phyloP scores from a whole-genome alignment of 2,113 vertebrate species.

The Myotis yumanensis region DNA sequence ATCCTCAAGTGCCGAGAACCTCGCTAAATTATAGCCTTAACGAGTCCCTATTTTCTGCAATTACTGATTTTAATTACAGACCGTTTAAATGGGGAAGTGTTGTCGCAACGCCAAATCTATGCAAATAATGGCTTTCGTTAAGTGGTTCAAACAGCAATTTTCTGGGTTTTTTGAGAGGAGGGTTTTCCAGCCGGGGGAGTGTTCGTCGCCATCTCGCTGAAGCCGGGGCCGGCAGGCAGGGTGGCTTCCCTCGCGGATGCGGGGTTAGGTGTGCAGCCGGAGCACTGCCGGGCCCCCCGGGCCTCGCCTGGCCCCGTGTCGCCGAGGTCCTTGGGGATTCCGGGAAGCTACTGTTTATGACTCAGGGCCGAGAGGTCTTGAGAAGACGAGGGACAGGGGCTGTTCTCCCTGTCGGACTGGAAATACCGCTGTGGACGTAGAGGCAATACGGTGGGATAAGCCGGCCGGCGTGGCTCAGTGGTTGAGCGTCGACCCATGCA shows the following conservation, averaged over 20 bases:
- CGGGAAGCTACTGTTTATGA: not conserved
- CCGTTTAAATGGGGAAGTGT: constrained; percentile 76
- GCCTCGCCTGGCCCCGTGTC: accelerated
- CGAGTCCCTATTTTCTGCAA: constrained; percentile 77
- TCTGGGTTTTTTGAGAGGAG: constrained; percentile 71
- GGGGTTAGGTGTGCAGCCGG: not conserved
- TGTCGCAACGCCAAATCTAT: constrained; percentile 73
- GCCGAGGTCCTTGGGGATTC: not conserved
- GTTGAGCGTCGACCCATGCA: too few species aligned
- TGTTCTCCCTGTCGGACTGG: not conserved
- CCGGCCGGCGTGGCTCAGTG: too few species aligned
- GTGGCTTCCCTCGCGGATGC: not conserved
- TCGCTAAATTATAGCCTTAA: constrained; percentile 81
- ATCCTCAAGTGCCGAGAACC: constrained; percentile 74
- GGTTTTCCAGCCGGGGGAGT: constrained; percentile 51
- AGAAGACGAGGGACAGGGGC: not conserved
- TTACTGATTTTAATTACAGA: constrained; percentile 85
- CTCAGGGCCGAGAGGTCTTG: not conserved
- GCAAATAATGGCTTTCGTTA: constrained; percentile 81
- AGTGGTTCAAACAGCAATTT: constrained; percentile 78
- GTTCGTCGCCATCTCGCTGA: not conserved
- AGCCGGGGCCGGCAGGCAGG: constrained; percentile 23
- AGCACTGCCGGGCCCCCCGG: not conserved
- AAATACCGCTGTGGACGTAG: not conserved
- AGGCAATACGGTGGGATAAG: accelerated